Percentiles rank a stretch among this genome's conserved stretches.
Conservation (phyloP, 2,888 invertebrate species). For the Calameuta pallipes region DNA sequence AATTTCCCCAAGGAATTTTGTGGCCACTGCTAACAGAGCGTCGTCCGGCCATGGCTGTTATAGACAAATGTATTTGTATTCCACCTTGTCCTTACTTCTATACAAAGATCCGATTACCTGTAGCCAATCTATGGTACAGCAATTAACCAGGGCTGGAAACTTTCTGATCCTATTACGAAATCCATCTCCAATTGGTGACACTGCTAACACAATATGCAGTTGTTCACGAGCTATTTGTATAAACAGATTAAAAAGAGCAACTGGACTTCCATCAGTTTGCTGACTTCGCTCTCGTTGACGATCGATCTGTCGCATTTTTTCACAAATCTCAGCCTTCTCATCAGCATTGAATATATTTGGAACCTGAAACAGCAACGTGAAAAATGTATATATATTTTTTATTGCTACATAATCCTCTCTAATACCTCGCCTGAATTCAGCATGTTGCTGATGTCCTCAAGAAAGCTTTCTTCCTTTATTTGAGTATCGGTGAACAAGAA, state of each 20-base stretch:
- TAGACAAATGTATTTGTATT: too few relatives aligned
- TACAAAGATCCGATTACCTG: constrained; percentile 68
- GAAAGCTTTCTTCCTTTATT: constrained; percentile 92
- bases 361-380: constrained; percentile 58
- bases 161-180: constrained; percentile 86
- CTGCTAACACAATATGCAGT: constrained; percentile 87
- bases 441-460: constrained; percentile 93
- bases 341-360: constrained; percentile 89
- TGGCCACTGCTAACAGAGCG: constrained; percentile 89
- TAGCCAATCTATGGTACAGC: constrained; percentile 97
- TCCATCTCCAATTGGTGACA: constrained; percentile 91
- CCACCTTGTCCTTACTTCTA: too few relatives aligned
- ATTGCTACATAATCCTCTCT: background rate
- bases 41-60: constrained; percentile 88
- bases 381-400: background rate
- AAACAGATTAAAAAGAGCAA: constrained; percentile 92
- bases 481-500: constrained; percentile 93
- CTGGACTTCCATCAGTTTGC: constrained; percentile 93
- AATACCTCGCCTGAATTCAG: constrained; percentile 88
- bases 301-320: constrained; percentile 93
- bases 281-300: constrained; percentile 86
- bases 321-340: constrained; percentile 90
- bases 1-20: constrained; percentile 82
- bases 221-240: constrained; percentile 89
- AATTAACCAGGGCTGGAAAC: constrained; percentile 93